phyloP scores from a whole-genome alignment of 2,113 vertebrate genomes.

The Heterotilapia buettikoferi region DNA sequence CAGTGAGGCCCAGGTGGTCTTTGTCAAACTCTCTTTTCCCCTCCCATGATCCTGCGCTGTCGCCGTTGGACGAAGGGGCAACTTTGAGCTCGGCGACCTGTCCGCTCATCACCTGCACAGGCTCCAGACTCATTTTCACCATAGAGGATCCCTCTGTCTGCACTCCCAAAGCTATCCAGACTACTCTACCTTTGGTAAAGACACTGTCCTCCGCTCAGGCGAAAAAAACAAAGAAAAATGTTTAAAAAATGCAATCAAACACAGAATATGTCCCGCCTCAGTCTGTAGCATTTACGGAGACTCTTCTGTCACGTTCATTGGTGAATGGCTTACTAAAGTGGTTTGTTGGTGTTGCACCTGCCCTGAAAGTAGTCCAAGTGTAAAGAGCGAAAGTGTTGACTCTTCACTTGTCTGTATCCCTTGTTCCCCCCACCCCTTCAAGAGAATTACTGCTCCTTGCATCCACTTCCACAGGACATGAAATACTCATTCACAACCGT shows the following conservation, averaged over 20 bases:
- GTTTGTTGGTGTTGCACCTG: conserved; percentile 5
- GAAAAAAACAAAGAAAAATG: background rate
- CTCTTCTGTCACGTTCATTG: background rate
- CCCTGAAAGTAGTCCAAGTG: background rate
- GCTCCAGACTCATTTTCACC: conserved; percentile 73
- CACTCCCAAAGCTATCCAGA: background rate
- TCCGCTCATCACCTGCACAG: conserved; percentile 63
- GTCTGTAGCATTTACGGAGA: background rate
- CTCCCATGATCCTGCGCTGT: conserved; percentile 65
- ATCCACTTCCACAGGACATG: conserved; percentile 6
- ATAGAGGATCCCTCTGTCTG: conserved; percentile 11
- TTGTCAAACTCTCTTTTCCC: conserved; percentile 44
- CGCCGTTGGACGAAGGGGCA: conserved; percentile 61
- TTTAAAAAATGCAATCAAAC: background rate
- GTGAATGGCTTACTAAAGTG: background rate
- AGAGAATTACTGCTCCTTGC: conserved; percentile 20
- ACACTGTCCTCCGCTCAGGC: background rate
- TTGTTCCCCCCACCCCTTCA: background rate
- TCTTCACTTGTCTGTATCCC: background rate
- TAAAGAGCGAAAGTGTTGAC: background rate
- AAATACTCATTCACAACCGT: background rate
- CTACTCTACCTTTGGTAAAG: background rate
- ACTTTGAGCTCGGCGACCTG: conserved; percentile 59
- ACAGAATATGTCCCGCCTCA: background rate
- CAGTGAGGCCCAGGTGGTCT: conserved; percentile 41